Evolutionary conservation across 2,888 invertebrate genomes (phyloP).

Genomic region (Agonopterix arenella): DNA sequence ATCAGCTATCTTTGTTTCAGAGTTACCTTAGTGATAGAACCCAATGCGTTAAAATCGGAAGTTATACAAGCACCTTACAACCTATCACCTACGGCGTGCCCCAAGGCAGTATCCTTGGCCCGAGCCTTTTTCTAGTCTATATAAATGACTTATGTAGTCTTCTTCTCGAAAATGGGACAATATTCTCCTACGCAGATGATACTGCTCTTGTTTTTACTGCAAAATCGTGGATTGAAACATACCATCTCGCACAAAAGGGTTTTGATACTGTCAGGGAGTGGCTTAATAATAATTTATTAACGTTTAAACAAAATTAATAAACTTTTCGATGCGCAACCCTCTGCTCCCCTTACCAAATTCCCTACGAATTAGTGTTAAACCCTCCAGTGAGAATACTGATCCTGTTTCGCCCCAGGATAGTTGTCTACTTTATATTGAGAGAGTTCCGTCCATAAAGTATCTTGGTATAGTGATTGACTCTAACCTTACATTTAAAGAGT

Average conservation of each 20-base stretch:
- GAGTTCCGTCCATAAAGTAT: conserved; percentile 1
- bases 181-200: conserved; percentile 7
- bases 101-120: background rate
- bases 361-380: background rate
- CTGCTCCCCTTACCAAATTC: conserved; percentile 1
- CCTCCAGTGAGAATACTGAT: background rate
- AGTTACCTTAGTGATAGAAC: background rate
- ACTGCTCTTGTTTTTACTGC: conserved; percentile 5
- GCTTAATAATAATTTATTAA: conserved; percentile 5
- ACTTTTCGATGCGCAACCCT: conserved; percentile 5
- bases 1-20: background rate
- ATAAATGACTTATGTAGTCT: background rate
- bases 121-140: background rate
- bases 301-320: conserved; percentile 6
- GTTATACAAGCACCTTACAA: background rate
- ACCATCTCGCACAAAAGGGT: background rate
- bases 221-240: background rate
- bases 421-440: background rate
- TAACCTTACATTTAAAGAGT: conserved; percentile 5
- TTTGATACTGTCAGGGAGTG: conserved; percentile 1
- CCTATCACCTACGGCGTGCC: background rate
- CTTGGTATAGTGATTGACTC: conserved; percentile 6
- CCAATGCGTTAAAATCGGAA: background rate
- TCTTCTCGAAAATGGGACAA: background rate
- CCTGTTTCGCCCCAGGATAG: background rate